Evolutionary conservation across 2,888 invertebrate genomes (phyloP), one percentile per base, ranked within the genome.

Genomic region (Andrena chrysosceles): DNA sequence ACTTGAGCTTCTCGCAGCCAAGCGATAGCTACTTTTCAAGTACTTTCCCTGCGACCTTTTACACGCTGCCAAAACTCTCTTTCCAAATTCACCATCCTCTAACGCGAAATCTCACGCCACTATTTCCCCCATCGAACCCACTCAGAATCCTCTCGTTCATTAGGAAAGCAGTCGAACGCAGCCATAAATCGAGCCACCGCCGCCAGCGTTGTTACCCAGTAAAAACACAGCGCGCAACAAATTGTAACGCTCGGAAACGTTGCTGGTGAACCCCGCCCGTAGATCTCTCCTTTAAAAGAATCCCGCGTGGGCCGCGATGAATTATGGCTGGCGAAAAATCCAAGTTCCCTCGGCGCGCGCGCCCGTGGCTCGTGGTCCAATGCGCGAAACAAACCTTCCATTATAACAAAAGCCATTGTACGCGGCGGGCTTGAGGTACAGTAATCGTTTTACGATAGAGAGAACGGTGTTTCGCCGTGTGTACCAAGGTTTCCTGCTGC

Each of bases 381-480:
- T 79, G 75, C 83, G 75, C 83, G 83, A 84, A 84, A 84, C 84
- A 79, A 84, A 84, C 84, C 83, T 83, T 84, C 83, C 84, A 74
- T 84, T 84, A 83, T 79, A 83, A 84, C 84, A 84, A 84, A 84
- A 84, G 84, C 84, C 70, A 84, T 84, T 84, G 84, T 83, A 78
- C 80, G 42, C 42, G 23, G 71, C 64, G 54, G 26, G 83, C 60
- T 26, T 67, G 76, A 71, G 76, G 70, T 80, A 78, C 77, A 86
- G 83, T 86, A 86, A 87, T 85, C 77, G 85, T 86, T 86, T 86
- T 81, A 86, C 80, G 85, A 86, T 86, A 86, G 80, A 77, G 33
- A 35, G 60, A 60, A 23, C 16, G 42, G 42, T 4, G 42, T 42
- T 42, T 10, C 33, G 77, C 81, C 71, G 74, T 67, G 52, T 16